phyloP scores from a whole-genome alignment of 2,113 vertebrate species.

The Notarius lentiginosus region DNA sequence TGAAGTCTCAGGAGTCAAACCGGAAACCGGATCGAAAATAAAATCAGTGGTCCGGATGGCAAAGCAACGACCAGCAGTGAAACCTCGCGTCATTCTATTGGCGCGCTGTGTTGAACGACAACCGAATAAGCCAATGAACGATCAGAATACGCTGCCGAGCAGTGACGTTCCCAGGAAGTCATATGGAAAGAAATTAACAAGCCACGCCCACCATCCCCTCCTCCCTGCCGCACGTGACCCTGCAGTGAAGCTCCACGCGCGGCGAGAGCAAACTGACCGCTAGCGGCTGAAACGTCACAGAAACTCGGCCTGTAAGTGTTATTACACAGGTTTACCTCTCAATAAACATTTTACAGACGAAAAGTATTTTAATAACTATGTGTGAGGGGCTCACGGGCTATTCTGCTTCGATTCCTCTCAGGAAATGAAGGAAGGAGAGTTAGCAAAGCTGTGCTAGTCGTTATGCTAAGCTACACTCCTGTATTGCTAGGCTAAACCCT shows the following conservation, averaged over 20 bases:
- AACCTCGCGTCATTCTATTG: neutral
- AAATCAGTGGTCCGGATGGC: no score
- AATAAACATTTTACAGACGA: neutral
- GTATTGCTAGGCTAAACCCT: neutral
- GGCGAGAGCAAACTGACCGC: conserved; percentile 49
- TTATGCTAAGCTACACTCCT: neutral
- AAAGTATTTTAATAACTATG: neutral
- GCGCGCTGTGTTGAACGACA: neutral
- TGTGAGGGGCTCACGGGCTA: no score
- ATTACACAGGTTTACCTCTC: neutral
- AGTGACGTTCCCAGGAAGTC: conserved; percentile 44
- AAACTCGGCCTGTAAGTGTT: neutral
- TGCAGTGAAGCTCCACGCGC: conserved; percentile 49
- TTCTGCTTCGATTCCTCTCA: neutral
- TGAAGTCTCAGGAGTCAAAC: no score
- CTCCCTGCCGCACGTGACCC: conserved; percentile 46
- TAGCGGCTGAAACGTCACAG: conserved; percentile 41
- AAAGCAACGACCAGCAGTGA: neutral
- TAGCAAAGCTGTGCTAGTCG: neutral
- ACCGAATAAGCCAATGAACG: neutral
- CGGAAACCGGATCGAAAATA: no score
- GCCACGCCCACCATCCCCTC: neutral
- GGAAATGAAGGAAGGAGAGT: neutral
- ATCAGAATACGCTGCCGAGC: no score
- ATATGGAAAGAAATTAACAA: conserved; percentile 12